Percentiles rank a stretch among this genome's conserved stretches.
Conservation (phyloP, 2,113 vertebrate genomes). For the Siniperca knerii region DNA sequence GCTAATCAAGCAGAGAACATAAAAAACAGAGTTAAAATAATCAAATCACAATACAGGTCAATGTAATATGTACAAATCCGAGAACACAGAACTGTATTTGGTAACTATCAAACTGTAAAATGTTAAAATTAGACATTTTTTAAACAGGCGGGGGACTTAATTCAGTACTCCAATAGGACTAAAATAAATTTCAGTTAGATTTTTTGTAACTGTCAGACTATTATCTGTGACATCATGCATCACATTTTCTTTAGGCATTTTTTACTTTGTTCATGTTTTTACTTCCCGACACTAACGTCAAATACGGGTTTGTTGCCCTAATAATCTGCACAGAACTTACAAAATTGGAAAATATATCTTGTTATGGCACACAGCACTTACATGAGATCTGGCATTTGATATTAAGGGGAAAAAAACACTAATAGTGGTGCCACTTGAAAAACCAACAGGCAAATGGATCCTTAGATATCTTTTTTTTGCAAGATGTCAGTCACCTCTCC, state of each 20-base stretch:
- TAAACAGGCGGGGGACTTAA: background rate
- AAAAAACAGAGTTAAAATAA: conserved; percentile 32
- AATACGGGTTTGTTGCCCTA: background rate
- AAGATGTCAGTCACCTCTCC: conserved; percentile 10
- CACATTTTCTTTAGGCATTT: background rate
- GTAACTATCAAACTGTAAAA: conserved; percentile 19
- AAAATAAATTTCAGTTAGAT: background rate
- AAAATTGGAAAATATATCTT: background rate
- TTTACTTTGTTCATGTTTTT: background rate
- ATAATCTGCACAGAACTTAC: background rate
- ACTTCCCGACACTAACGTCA: background rate
- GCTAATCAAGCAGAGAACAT: conserved; percentile 41
- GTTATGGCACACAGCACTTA: background rate
- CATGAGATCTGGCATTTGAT: background rate
- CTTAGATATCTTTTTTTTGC: background rate
- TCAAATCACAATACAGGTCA: conserved; percentile 28
- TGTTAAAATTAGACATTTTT: background rate
- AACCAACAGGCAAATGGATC: conserved; percentile 25
- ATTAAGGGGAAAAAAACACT: background rate
- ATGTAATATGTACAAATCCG: conserved; percentile 69
- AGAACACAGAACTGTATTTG: conserved; percentile 43
- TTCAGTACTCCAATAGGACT: background rate
- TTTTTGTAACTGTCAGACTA: background rate
- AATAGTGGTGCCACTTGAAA: conserved; percentile 7
- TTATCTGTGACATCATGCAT: background rate